These are phyloP conservation scores for Rhingia rostrata DNA, from an alignment of 2,888 invertebrate genomes.

Conservation along the genomic window DNA sequence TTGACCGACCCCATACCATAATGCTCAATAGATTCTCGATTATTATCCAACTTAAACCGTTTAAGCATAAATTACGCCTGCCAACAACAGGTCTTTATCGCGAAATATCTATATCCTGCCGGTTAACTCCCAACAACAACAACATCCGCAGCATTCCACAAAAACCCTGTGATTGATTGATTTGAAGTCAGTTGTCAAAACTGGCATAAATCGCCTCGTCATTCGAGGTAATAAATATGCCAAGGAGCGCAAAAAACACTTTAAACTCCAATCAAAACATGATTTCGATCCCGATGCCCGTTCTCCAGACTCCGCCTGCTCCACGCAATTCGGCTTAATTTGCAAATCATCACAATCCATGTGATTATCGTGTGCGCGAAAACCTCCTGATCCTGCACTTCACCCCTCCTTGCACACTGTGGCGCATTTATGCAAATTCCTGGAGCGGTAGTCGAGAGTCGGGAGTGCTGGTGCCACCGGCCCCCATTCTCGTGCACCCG, in stretches of 20 bases:
- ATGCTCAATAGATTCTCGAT: no score
- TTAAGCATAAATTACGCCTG: neutral
- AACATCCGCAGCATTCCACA: conserved; percentile 4
- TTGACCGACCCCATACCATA: no score
- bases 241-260: conserved; percentile 23
- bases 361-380: conserved; percentile 55
- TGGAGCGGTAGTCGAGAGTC: conserved; percentile 8
- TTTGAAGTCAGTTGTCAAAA: conserved; percentile 62
- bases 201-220: conserved; percentile 52
- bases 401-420: neutral
- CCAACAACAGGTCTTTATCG: conserved; percentile 4
- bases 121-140: conserved; percentile 20
- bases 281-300: conserved; percentile 37
- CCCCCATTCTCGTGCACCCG: conserved; percentile 34
- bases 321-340: conserved; percentile 35
- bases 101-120: neutral
- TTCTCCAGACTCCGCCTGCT: neutral
- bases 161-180: conserved; percentile 52
- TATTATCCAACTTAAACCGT: neutral
- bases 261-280: conserved; percentile 69
- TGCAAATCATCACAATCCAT: conserved; percentile 70
- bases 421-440: conserved; percentile 45
- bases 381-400: conserved; percentile 38
- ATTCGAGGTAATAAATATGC: conserved; percentile 62
- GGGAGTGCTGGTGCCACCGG: conserved; percentile 20